A percentile compares a stretch with the other conserved stretches of the same genome.
These are phyloP conservation scores for Creontiades dilutus DNA, from an alignment of 2,888 invertebrate genomes.

Conservation along the genomic window DNA sequence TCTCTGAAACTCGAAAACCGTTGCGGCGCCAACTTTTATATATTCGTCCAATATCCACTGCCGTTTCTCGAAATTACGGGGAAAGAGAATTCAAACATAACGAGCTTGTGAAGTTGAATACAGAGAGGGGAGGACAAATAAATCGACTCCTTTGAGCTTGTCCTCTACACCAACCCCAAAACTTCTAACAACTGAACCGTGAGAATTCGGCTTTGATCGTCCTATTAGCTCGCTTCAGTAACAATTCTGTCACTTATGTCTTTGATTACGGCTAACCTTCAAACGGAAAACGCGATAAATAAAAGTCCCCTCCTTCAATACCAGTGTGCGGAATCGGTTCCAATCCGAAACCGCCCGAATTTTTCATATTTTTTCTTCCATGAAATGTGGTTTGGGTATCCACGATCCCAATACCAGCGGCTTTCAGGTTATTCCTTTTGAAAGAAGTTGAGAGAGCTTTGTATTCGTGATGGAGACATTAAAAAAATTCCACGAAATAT, in stretches of 20 bases:
- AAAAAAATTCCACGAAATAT: too few relatives aligned
- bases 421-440: too few relatives aligned
- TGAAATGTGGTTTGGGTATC: too few relatives aligned
- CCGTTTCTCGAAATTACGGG: neutral
- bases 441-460: too few relatives aligned
- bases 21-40: too few relatives aligned
- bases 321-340: too few relatives aligned
- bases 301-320: neutral
- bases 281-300: conserved; percentile 5
- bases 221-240: conserved; percentile 34
- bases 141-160: conserved; percentile 18
- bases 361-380: too few relatives aligned
- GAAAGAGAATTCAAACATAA: neutral
- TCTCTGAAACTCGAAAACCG: too few relatives aligned
- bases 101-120: neutral
- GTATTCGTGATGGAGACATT: too few relatives aligned
- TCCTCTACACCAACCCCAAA: conserved; percentile 6
- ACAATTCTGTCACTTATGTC: conserved; percentile 1
- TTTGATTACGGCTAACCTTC: conserved; percentile 5
- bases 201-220: neutral
- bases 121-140: neutral
- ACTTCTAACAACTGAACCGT: neutral
- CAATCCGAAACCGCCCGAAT: too few relatives aligned
- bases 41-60: too few relatives aligned
- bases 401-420: too few relatives aligned